Evolutionary conservation across 1,140 invertebrate species (phyloP).

Genomic region (Lethrus apterus): DNA sequence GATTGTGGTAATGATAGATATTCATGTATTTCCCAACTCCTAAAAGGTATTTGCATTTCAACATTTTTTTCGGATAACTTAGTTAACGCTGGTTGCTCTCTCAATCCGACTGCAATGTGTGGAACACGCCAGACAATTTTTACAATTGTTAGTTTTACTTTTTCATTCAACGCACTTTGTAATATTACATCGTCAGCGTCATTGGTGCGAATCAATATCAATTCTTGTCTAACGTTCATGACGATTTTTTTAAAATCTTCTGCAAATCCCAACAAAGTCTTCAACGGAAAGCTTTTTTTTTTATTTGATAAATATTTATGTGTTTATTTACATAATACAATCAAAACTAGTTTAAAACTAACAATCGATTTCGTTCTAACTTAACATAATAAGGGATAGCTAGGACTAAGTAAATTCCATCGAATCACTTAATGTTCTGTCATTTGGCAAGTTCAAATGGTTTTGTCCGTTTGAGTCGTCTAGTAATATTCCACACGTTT

Average conservation of each 20-base stretch:
- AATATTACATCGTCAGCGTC: conserved; percentile 26
- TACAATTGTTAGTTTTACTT: background rate
- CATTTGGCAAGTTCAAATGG: no score
- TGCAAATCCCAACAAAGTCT: conserved; percentile 16
- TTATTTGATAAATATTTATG: conserved; percentile 39
- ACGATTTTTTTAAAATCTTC: conserved; percentile 21
- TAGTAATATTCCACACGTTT: no score
- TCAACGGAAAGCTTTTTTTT: conserved; percentile 40
- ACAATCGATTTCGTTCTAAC: no score
- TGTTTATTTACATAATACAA: no score
- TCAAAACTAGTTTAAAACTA: no score
- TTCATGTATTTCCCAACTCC: conserved; percentile 13
- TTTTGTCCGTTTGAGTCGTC: no score
- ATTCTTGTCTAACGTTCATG: conserved; percentile 20
- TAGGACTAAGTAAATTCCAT: no score
- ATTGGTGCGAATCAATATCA: conserved; percentile 33
- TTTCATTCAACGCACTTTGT: conserved; percentile 3
- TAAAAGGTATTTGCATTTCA: conserved; percentile 16
- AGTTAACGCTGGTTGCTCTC: conserved; percentile 12
- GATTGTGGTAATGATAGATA: background rate
- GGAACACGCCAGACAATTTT: conserved; percentile 20
- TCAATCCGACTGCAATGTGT: conserved; percentile 14
- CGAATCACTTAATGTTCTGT: no score
- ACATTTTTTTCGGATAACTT: conserved; percentile 19
- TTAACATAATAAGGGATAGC: no score